These are phyloP conservation scores for Yasuhikotakia modesta DNA, from an alignment of 2,797 vertebrate genomes.

Conservation along the genomic window DNA sequence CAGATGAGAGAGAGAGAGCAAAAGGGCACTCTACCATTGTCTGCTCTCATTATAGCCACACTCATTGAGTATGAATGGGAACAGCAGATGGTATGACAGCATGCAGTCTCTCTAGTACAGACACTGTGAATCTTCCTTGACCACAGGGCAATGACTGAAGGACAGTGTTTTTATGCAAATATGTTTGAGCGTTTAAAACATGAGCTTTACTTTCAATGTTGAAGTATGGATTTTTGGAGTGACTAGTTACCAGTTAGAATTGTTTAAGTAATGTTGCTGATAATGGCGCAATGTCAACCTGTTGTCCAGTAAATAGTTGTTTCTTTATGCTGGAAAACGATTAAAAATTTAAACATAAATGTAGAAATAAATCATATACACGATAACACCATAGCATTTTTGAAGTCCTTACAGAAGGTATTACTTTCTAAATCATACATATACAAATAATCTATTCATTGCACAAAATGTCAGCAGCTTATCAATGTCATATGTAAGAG, in stretches of 20 bases:
- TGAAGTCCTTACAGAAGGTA: too few species aligned
- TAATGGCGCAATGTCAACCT: too few species aligned
- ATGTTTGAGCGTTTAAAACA: not conserved
- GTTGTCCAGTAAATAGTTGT: too few species aligned
- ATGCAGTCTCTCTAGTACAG: constrained; percentile 8
- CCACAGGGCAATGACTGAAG: constrained; percentile 12
- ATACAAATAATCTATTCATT: not conserved
- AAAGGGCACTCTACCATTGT: constrained; percentile 25
- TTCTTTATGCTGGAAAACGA: too few species aligned
- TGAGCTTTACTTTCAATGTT: not conserved
- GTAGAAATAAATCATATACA: too few species aligned
- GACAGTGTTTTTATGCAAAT: not conserved
- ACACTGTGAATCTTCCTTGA: not conserved
- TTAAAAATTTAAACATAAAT: too few species aligned
- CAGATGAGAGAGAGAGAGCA: constrained; percentile 18
- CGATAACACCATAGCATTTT: too few species aligned
- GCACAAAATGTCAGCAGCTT: constrained; percentile 5
- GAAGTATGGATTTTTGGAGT: too few species aligned
- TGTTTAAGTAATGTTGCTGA: too few species aligned
- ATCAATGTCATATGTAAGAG: not conserved
- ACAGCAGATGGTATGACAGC: constrained; percentile 36
- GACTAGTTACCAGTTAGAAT: not conserved
- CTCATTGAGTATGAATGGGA: constrained; percentile 19
- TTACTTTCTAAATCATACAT: not conserved
- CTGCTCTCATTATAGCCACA: constrained; percentile 5